Percentiles rank a stretch among this genome's conserved stretches.
phyloP scores from a whole-genome alignment of 1,140 invertebrate genomes.

The Bombus cullumanus region DNA sequence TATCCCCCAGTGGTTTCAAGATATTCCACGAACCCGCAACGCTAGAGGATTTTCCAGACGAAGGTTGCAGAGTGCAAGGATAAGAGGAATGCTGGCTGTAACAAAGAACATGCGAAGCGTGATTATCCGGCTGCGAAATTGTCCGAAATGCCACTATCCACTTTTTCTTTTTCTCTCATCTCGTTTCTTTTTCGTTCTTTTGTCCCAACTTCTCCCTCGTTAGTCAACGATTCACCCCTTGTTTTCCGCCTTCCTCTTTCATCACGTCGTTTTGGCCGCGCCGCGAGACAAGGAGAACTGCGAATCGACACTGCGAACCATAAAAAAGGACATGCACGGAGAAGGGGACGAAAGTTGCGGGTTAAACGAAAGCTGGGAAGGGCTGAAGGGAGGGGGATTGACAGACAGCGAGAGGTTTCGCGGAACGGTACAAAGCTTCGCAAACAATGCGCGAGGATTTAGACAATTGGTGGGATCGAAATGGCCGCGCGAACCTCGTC shows the following conservation, averaged over 20 bases:
- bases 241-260: not conserved
- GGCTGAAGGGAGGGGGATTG: not conserved
- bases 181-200: not conserved
- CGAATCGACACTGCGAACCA: not conserved
- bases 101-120: constrained; percentile 39
- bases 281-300: not conserved
- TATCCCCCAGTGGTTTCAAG: constrained; percentile 2
- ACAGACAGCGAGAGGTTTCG: constrained; percentile 32
- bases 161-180: too few relatives aligned
- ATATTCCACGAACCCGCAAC: not conserved
- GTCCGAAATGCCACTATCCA: constrained; percentile 47
- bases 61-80: not conserved
- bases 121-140: constrained; percentile 69
- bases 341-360: not conserved
- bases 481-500: constrained; percentile 45
- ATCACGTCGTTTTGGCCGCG: not conserved
- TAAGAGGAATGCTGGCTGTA: constrained; percentile 3
- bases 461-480: constrained; percentile 71
- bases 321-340: not conserved
- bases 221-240: constrained; percentile 20
- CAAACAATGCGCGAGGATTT: constrained; percentile 67
- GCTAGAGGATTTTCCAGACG: not conserved
- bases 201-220: not conserved
- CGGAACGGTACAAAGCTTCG: constrained; percentile 58
- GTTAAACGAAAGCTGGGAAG: not conserved